Evolutionary conservation across 2,113 vertebrate species (phyloP).

Genomic region (Mesembrinibis cayennensis): DNA sequence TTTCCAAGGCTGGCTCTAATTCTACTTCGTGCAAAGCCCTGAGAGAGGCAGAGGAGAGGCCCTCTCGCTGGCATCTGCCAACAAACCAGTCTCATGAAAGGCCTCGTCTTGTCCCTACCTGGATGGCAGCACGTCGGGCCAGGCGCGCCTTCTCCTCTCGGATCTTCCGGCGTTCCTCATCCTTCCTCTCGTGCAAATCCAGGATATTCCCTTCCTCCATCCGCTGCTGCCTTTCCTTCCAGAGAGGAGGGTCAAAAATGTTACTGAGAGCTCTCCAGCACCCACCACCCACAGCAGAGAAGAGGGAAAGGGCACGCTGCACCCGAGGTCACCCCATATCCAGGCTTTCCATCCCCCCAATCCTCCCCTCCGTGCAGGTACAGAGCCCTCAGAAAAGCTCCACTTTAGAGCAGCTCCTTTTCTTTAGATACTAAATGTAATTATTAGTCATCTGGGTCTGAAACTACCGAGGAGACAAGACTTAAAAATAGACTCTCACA

Average conservation of each 20-base stretch:
- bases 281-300: not conserved
- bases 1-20: not conserved
- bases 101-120: constrained; percentile 71
- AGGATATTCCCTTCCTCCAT: constrained; percentile 67
- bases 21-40: not conserved
- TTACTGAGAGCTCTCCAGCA: not conserved
- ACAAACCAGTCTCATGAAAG: accelerated
- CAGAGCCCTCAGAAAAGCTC: not conserved
- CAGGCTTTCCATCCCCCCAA: not conserved
- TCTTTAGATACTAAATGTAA: not conserved
- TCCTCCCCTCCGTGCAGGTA: not conserved
- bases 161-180: constrained; percentile 79
- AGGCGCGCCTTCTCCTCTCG: constrained; percentile 89
- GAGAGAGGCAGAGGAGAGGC: not conserved
- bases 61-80: not conserved
- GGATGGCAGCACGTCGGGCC: constrained; percentile 83
- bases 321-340: not conserved
- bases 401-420: not conserved
- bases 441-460: constrained; percentile 5
- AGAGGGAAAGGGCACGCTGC: not conserved
- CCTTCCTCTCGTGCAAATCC: constrained; percentile 73
- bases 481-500: constrained; percentile 48
- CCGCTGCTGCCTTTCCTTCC: constrained; percentile 79
- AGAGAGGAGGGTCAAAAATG: not conserved
- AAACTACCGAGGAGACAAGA: not conserved